Base-by-base conservation (phyloP, 1,140 invertebrate species). In the Megathymus violae region DNA sequence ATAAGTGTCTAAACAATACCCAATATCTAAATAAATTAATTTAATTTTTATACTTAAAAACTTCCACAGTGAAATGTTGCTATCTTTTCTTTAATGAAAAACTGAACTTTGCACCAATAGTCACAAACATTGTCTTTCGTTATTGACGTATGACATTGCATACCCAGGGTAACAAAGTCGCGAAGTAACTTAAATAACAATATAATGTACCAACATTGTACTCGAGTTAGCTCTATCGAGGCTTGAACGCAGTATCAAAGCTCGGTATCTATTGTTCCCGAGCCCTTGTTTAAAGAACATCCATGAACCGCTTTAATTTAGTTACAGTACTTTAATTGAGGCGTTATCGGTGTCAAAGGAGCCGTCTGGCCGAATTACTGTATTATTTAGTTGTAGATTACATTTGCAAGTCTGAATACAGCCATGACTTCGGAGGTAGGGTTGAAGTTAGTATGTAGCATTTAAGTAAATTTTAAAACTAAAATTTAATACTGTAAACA, bases 261-360 rank as follows among this genome's bases (percentile, higher is more conserved):
- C n/a, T n/a, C n/a, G n/a, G 9, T 31, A 31, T 31, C 27, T 1
- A 31, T 3, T 7, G 27, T 9, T 22, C 19, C 5, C 19, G 19
- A 22, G 5, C 19, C 27, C 4, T 31, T 31, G 27, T 31, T 31
- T 31, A 7, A 31, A 31, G 27, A 31, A 31, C 27, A 2, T 4
- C 27, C 9, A 31, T 31, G 27, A 31, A 31, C 3, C 27, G 27
- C 27, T 9, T 56, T 43, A 56, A 43, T 31, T 31, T 31, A 25
- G 22, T 17, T 56, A 43, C 19, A 43, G n/a, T 13, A 17, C 40
- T 31, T 31, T 44, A 27, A 41, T 13, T 31, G 14, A 54, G 27
- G 36, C 16, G 10, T 15, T 58, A 58, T 34, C 22, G 7, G 31
- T 44, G 22, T 44, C 40, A 46, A 17, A 34, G 52, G 15, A 31